Evolutionary conservation across 2,113 vertebrate species (phyloP), one percentile per base, ranked within the genome.

Genomic region (Rhea americana): DNA sequence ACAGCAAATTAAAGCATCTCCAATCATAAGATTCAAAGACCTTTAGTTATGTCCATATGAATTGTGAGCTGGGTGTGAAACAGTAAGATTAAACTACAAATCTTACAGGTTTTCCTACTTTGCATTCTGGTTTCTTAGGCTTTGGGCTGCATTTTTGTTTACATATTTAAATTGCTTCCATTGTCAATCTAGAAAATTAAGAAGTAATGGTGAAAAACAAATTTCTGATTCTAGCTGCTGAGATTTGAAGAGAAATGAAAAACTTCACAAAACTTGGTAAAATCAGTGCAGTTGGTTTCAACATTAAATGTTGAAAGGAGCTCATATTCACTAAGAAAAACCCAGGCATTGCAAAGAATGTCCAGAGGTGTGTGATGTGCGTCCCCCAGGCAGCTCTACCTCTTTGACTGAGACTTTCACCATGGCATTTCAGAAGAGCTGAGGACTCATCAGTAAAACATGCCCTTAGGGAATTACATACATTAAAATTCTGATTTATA

Each of bases 341-440:
- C 6, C 37, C 1, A 7, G 53, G n/a, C 22, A 5, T 11, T 51
- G 50, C 51, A 7, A 26, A 26, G 24, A 13, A 11, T 25, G 24
- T 25, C 25, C 14, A 13, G 37, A 0, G 30, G 11, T 0, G 13
- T 1, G 17, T 74, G 51, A 66, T 28, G 5, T 4, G 28, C 1
- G 6, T 30, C 53, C 53, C 30, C 58, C 63, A 1, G 0, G 32
- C 65, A 67, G 26, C 56, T 65, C 66, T 50, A 26, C 58, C 13
- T 68, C 62, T 62, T 35, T 4, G 28, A 45, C 53, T 2, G 45
- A 28, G 55, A 5, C 47, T 17, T 39, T 12, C 73, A 62, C 65
- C 25, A 35, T 3, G 37, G 41, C 2, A 1, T 13, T 1, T 3
- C 51, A 20, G 81, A 21, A 14, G 19, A 35, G 51, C 72, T 26